Percentiles rank a stretch among this genome's conserved stretches.
These are phyloP conservation scores for Atethmia centrago DNA, from an alignment of 2,888 invertebrate species.

Conservation along the genomic window DNA sequence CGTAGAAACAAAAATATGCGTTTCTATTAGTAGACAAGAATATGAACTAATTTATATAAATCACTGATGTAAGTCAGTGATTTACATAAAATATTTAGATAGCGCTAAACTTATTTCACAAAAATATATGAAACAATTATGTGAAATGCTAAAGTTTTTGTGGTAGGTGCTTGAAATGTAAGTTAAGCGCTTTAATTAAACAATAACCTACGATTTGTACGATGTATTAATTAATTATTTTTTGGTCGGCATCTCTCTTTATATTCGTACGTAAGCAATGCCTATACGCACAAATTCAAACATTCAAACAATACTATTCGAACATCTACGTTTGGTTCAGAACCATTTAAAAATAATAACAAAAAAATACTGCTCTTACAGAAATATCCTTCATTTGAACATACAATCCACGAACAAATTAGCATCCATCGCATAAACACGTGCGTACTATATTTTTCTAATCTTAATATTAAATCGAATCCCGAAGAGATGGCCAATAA, in stretches of 20 bases:
- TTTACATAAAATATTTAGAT: too few species aligned
- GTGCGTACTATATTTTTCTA: slow-evolving; percentile 85
- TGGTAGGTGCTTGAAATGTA: neutral
- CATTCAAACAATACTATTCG: neutral
- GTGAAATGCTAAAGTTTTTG: neutral
- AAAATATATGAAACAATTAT: neutral
- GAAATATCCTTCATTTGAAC: slow-evolving; percentile 53
- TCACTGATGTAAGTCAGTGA: neutral
- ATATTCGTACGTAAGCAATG: too few species aligned
- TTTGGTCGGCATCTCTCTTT: neutral
- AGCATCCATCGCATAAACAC: slow-evolving; percentile 78
- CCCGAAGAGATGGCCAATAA: slow-evolving; percentile 87
- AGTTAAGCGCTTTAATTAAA: neutral
- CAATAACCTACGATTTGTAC: neutral
- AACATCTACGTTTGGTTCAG: too few species aligned
- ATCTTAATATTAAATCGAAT: slow-evolving; percentile 89
- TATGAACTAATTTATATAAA: neutral
- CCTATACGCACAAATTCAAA: too few species aligned
- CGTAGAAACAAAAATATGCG: neutral
- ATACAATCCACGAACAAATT: slow-evolving; percentile 73
- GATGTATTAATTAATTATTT: neutral
- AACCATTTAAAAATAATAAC: neutral
- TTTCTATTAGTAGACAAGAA: neutral
- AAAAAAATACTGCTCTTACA: slow-evolving; percentile 12
- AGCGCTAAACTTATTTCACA: too few species aligned